Conservation (phyloP, 2,113 vertebrate species). For the Monarcha castaneiventris region DNA sequence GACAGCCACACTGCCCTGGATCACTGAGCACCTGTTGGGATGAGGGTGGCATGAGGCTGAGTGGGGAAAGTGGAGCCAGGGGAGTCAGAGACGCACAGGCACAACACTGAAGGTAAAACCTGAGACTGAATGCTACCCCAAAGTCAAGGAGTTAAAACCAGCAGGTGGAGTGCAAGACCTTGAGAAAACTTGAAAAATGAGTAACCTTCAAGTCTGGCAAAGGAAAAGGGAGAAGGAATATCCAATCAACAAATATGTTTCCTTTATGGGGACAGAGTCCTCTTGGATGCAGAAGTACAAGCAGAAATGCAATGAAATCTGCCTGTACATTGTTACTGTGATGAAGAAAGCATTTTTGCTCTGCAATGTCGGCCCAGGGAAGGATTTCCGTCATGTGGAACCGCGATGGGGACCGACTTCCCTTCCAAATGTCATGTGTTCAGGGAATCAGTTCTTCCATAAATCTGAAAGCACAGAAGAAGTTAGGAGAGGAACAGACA, state of each 20-base stretch:
- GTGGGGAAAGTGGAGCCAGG: neutral
- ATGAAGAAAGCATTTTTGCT: neutral
- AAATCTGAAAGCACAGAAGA: neutral
- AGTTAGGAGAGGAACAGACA: neutral
- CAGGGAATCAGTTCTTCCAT: neutral
- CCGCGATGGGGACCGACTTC: accelerated
- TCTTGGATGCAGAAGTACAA: neutral
- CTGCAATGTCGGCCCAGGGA: accelerated
- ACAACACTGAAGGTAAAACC: neutral
- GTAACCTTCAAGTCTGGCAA: neutral
- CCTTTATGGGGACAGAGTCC: neutral
- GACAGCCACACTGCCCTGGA: neutral
- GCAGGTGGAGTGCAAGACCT: neutral
- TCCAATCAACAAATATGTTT: neutral
- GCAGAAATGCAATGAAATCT: neutral
- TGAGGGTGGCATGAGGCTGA: accelerated
- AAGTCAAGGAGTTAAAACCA: neutral
- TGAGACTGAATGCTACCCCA: neutral
- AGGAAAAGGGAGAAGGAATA: neutral
- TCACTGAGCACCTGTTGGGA: neutral
- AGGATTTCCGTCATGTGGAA: accelerated
- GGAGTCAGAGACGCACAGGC: neutral
- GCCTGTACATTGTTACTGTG: neutral
- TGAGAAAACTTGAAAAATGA: neutral
- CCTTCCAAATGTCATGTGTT: neutral